These are phyloP conservation scores for Troides aeacus DNA, from an alignment of 2,888 invertebrate species.

Conservation along the genomic window DNA sequence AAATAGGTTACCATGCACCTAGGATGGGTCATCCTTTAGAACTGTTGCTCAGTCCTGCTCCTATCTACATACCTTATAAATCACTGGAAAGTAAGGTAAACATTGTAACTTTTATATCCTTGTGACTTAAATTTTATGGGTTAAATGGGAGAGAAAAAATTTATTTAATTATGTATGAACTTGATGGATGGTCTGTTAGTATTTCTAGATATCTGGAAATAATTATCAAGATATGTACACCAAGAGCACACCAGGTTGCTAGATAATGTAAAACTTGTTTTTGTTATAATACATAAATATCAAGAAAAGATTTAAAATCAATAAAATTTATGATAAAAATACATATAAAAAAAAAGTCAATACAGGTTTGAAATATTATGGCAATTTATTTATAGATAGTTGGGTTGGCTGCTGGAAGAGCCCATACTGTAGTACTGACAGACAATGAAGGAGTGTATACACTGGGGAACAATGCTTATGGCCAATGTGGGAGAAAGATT, in stretches of 20 bases:
- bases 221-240: too few relatives aligned
- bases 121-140: background rate
- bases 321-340: too few relatives aligned
- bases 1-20: conserved; percentile 88
- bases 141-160: too few relatives aligned
- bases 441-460: conserved; percentile 89
- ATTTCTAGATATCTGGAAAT: too few relatives aligned
- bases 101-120: background rate
- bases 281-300: too few relatives aligned
- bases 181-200: too few relatives aligned
- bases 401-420: conserved; percentile 88
- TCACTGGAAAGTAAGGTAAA: conserved; percentile 76
- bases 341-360: background rate
- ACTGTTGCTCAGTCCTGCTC: conserved; percentile 84
- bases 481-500: conserved; percentile 94
- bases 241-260: too few relatives aligned
- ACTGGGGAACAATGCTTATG: conserved; percentile 95
- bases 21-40: conserved; percentile 83
- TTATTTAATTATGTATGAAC: too few relatives aligned
- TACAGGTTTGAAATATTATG: background rate
- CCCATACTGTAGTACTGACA: conserved; percentile 90
- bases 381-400: conserved; percentile 45
- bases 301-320: too few relatives aligned
- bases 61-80: conserved; percentile 84
- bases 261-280: too few relatives aligned